Conservation (phyloP, 2,888 invertebrate species). For the Deilephila porcellus region DNA sequence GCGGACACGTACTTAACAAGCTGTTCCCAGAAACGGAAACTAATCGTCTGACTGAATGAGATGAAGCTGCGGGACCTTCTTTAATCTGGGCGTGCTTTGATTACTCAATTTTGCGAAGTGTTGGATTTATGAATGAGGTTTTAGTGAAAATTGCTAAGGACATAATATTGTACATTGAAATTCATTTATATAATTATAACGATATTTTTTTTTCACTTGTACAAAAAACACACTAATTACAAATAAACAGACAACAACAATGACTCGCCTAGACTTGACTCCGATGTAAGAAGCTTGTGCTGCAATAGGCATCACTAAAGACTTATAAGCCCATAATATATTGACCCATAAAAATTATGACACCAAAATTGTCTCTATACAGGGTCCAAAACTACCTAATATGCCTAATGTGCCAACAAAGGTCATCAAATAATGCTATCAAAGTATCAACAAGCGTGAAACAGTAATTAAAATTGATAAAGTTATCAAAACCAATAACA, state of each 20-base stretch:
- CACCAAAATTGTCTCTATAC: not conserved
- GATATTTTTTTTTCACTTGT: not conserved
- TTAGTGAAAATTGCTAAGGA: not conserved
- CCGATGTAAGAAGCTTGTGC: too few species aligned
- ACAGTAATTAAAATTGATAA: not conserved
- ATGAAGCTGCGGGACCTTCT: not conserved
- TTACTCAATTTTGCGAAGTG: not conserved
- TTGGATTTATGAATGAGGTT: not conserved
- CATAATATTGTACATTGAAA: too few species aligned
- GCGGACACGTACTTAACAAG: constrained; percentile 26
- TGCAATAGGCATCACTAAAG: too few species aligned
- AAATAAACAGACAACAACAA: too few species aligned
- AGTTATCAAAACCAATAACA: not conserved
- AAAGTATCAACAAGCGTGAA: too few species aligned
- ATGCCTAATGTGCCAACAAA: too few species aligned
- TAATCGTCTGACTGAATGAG: not conserved
- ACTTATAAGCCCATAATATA: too few species aligned
- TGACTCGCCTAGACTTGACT: not conserved
- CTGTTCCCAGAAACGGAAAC: constrained; percentile 22
- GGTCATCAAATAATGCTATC: too few species aligned
- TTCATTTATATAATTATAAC: not conserved
- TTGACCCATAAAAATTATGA: not conserved
- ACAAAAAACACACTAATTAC: too few species aligned
- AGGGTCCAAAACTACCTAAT: too few species aligned
- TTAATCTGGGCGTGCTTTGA: not conserved